phyloP scores from a whole-genome alignment of 1,140 invertebrate genomes.

The Drosophila bipectinata region DNA sequence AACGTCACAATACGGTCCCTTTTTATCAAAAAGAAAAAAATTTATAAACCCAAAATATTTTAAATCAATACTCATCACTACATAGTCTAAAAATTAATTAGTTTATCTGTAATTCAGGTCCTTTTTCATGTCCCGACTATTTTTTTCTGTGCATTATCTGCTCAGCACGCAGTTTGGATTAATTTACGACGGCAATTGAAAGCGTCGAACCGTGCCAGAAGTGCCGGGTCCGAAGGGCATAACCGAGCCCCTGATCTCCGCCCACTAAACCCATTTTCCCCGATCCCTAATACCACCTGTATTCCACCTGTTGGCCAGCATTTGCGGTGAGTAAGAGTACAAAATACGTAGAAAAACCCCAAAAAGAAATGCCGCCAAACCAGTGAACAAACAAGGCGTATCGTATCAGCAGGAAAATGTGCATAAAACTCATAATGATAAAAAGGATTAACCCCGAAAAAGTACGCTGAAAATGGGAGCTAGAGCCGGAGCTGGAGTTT shows the following conservation, averaged over 20 bases:
- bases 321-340: slow-evolving; percentile 47
- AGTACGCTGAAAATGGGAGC: slow-evolving; percentile 2
- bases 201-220: slow-evolving; percentile 52
- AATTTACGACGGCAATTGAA: slow-evolving; percentile 83
- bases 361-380: slow-evolving; percentile 15
- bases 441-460: slow-evolving; percentile 58
- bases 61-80: no score
- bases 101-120: background rate
- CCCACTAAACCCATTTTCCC: background rate
- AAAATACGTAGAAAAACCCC: slow-evolving; percentile 37
- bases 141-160: slow-evolving; percentile 36
- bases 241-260: slow-evolving; percentile 12
- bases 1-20: background rate
- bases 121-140: background rate
- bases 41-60: no score
- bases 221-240: slow-evolving; percentile 18
- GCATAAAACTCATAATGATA: slow-evolving; percentile 71
- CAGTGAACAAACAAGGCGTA: slow-evolving; percentile 43
- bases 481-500: slow-evolving; percentile 18
- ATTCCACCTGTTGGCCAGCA: slow-evolving; percentile 31
- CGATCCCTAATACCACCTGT: background rate
- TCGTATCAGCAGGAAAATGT: slow-evolving; percentile 68
- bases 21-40: background rate
- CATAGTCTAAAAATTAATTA: no score
- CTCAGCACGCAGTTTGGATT: slow-evolving; percentile 73